Evolutionary conservation across 1,140 invertebrate genomes (phyloP).

Genomic region (Calycopis cecrops): DNA sequence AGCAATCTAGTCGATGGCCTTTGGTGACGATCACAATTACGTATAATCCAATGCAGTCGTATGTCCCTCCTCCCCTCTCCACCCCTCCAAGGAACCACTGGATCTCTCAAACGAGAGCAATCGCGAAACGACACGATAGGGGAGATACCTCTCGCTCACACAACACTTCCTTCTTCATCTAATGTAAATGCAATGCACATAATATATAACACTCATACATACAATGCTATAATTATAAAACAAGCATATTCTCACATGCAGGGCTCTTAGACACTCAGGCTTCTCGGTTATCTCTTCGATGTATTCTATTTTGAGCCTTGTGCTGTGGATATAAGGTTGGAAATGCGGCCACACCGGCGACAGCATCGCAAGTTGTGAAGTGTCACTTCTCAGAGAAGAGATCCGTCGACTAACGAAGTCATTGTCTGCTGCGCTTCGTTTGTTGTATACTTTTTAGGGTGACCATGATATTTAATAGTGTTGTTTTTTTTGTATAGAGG

Average conservation of each 20-base stretch:
- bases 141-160: too few relatives aligned
- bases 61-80: too few relatives aligned
- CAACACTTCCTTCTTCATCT: too few relatives aligned
- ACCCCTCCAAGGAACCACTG: too few relatives aligned
- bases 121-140: too few relatives aligned
- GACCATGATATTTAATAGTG: conserved; percentile 11
- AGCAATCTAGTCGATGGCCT: too few relatives aligned
- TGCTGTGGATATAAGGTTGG: neutral
- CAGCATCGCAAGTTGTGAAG: conserved; percentile 23
- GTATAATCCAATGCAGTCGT: too few relatives aligned
- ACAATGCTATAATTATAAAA: too few relatives aligned
- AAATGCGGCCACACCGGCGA: neutral
- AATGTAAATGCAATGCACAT: too few relatives aligned
- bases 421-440: conserved; percentile 40
- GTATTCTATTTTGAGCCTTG: conserved; percentile 20
- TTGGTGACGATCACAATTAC: too few relatives aligned
- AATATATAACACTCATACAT: too few relatives aligned
- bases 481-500: neutral
- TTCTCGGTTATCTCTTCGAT: neutral
- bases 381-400: conserved; percentile 39
- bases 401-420: conserved; percentile 46
- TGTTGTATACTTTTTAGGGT: conserved; percentile 21
- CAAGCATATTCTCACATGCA: neutral
- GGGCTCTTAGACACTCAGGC: neutral
- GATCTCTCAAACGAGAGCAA: too few relatives aligned